Evolutionary conservation across 2,113 vertebrate species (phyloP), one percentile per base, ranked within the genome.

Genomic region (Blennius ocellaris): DNA sequence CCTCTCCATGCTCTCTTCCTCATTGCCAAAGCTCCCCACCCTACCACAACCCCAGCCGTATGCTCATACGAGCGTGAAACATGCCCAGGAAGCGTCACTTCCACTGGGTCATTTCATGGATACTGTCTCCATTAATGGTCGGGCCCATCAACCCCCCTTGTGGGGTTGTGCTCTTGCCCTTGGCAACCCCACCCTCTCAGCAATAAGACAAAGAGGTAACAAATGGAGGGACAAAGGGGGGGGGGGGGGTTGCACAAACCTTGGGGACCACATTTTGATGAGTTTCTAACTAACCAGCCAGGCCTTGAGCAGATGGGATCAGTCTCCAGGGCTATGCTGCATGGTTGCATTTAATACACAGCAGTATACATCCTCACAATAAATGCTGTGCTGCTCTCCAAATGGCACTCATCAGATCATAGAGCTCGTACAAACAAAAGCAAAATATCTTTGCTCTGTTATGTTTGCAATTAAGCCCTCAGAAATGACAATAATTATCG

Each of bases 291-390:
- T 82, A 69, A 58, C 59, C 76, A 71, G 77, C 69, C 69, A 68
- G 86, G 85, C 67, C 78, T 73, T 0, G 68, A 89, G 85, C 92
- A 93, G 92, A 92, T 93, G 92, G 92, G 90, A 84, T 82, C 88
- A 58, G 84, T 90, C 89, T 90, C 86, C 69, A 30, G 85, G 89
- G 89, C 75, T 58, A 55, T 81, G 73, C 78, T 84, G 80, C 80
- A 69, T 79, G 58, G 36, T 17, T 86, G 84, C 81, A 36, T 84
- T 69, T 67, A 73, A 85, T 80, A 84, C 64, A 75, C 80, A 72
- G 60, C 60, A 43, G 73, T 41, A 73, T 80, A 69, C 73, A 68
- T 86, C 69, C 59, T 53, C 21, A 37, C 50, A 80, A 78, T 58
- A 60, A 16, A 76, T 64, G 63, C 39, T 53, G 54, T 21, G 21